Percentiles rank a stretch among this genome's conserved stretches.
phyloP scores from a whole-genome alignment of 2,113 vertebrate species.

The Ranitomeya variabilis region DNA sequence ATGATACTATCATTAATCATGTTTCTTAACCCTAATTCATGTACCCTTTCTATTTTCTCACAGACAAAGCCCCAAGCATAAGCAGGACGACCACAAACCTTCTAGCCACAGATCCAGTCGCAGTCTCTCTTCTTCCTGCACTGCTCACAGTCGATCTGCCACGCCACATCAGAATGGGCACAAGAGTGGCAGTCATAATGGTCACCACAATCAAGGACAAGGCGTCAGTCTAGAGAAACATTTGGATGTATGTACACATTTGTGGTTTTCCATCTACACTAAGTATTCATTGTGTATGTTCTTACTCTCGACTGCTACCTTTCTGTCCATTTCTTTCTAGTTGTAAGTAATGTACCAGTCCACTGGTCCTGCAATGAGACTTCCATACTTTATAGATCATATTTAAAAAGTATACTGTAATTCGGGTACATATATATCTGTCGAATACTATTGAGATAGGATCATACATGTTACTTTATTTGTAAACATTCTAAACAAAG shows the following conservation, averaged over 20 bases:
- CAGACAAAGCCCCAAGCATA: slow-evolving; percentile 81
- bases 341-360: neutral
- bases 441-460: neutral
- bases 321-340: neutral
- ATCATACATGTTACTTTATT: neutral
- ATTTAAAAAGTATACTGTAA: neutral
- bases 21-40: neutral
- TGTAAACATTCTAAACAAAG: neutral
- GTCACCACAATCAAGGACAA: slow-evolving; percentile 75
- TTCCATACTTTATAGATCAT: neutral
- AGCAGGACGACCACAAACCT: slow-evolving; percentile 75
- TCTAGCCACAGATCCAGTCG: slow-evolving; percentile 77
- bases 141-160: slow-evolving; percentile 75
- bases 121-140: slow-evolving; percentile 74
- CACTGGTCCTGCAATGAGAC: slow-evolving; percentile 5
- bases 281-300: slow-evolving; percentile 55
- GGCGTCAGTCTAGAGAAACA: slow-evolving; percentile 75
- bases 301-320: neutral
- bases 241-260: slow-evolving; percentile 91
- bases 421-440: neutral
- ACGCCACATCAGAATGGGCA: slow-evolving; percentile 89
- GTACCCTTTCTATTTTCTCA: neutral
- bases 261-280: slow-evolving; percentile 66
- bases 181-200: slow-evolving; percentile 83
- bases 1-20: neutral